Evolutionary conservation across 1,140 invertebrate genomes (phyloP).

Genomic region (Caenorhabditis remanei): DNA sequence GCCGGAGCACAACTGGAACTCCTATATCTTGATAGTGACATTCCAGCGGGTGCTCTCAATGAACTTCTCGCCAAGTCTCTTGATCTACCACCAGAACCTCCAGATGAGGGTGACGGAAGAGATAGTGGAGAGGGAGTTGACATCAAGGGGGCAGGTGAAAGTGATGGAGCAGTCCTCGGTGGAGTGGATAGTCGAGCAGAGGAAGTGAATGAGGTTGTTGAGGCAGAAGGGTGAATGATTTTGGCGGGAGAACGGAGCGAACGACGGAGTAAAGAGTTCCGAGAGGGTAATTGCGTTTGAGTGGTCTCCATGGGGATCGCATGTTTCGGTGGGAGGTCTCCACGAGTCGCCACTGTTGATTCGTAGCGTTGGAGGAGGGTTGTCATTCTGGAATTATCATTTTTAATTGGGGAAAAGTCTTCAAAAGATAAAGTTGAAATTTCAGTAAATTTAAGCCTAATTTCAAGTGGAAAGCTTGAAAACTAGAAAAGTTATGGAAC

Average conservation of each 20-base stretch:
- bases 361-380: slow-evolving; percentile 30
- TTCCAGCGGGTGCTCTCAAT: background rate
- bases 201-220: slow-evolving; percentile 36
- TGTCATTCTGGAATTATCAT: background rate
- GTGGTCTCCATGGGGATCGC: background rate
- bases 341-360: slow-evolving; percentile 37
- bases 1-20: slow-evolving; percentile 32
- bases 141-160: background rate
- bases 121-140: background rate
- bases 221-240: slow-evolving; percentile 44
- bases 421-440: too few species aligned
- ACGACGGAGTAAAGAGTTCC: slow-evolving; percentile 18
- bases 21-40: slow-evolving; percentile 2
- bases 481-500: too few species aligned
- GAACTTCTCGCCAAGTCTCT: slow-evolving; percentile 21
- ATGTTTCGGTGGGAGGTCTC: slow-evolving; percentile 31
- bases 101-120: slow-evolving; percentile 2
- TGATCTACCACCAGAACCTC: background rate
- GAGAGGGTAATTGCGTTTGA: background rate
- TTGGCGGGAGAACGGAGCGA: slow-evolving; percentile 31
- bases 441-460: too few species aligned
- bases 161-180: slow-evolving; percentile 16
- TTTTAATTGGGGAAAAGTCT: background rate
- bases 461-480: too few species aligned
- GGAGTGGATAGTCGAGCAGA: slow-evolving; percentile 41